These are phyloP conservation scores for Anhinga anhinga DNA, from an alignment of 2,113 vertebrate species.

Conservation along the genomic window DNA sequence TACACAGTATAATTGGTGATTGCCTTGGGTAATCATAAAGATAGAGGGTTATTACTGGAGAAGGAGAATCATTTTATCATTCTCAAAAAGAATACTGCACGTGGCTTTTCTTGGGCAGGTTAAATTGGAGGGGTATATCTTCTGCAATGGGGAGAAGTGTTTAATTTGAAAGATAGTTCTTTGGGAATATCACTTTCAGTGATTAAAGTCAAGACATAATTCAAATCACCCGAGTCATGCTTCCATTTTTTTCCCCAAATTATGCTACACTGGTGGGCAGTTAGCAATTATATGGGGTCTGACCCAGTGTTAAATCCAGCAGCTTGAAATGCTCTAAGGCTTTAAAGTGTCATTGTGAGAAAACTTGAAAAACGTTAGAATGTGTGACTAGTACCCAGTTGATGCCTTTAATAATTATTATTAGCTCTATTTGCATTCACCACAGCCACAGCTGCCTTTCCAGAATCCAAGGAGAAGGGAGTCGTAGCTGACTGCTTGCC, in stretches of 20 bases:
- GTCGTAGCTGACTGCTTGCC: background rate
- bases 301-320: background rate
- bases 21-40: background rate
- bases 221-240: background rate
- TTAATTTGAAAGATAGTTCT: background rate
- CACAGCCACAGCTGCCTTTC: background rate
- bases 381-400: background rate
- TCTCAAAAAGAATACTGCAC: background rate
- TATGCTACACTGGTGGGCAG: background rate
- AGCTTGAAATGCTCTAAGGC: background rate
- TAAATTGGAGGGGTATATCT: background rate
- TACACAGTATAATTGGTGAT: background rate
- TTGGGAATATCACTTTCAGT: background rate
- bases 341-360: background rate
- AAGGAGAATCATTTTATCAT: background rate
- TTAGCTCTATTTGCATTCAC: background rate
- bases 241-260: background rate
- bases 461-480: background rate
- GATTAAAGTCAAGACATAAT: background rate
- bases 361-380: background rate
- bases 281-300: background rate
- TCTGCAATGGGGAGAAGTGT: background rate
- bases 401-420: background rate
- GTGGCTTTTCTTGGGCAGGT: background rate
- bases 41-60: background rate